Conservation (phyloP, 2,888 invertebrate genomes). For the Caenorhabditis sp. region DNA sequence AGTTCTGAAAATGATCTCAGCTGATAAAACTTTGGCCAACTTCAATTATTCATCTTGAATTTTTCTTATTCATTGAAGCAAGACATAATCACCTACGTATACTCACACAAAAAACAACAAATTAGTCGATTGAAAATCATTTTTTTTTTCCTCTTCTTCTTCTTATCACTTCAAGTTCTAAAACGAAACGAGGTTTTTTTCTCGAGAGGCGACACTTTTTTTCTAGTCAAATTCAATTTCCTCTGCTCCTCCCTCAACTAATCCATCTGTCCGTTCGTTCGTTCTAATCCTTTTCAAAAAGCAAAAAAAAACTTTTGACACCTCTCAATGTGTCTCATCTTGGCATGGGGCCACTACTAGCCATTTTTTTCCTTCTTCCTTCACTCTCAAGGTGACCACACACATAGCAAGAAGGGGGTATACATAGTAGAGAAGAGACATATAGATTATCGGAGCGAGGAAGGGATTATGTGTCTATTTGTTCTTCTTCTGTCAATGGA, state of each 20-base stretch:
- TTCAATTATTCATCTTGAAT: too few species aligned
- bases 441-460: background rate
- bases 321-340: background rate
- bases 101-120: background rate
- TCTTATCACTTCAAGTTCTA: too few species aligned
- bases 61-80: background rate
- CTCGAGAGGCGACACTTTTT: background rate
- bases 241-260: background rate
- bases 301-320: background rate
- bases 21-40: too few species aligned
- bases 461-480: background rate
- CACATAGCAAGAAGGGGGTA: background rate
- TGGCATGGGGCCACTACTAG: background rate
- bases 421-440: background rate
- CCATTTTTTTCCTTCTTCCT: background rate
- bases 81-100: background rate
- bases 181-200: too few species aligned
- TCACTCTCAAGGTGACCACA: background rate
- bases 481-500: background rate
- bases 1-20: too few species aligned
- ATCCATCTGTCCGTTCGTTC: background rate
- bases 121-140: background rate
- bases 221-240: background rate
- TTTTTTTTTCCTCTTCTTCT: background rate
- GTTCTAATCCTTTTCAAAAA: background rate